Conservation (phyloP, 2,113 vertebrate genomes). For the Neodon shergylaensis region DNA sequence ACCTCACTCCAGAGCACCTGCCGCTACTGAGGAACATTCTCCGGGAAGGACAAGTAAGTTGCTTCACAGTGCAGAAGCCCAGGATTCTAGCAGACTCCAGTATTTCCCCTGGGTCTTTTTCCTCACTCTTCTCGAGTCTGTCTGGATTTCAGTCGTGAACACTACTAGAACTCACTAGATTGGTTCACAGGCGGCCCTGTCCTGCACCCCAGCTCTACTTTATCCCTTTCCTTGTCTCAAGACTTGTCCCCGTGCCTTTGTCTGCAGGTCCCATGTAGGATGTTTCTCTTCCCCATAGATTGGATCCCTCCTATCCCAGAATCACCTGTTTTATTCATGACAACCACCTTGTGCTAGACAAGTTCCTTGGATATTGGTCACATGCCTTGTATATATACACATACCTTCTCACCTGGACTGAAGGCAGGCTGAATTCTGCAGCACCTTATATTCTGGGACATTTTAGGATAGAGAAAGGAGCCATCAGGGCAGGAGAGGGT, state of each 20-base stretch:
- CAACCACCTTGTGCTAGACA: rapidly evolving
- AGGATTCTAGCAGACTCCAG: rapidly evolving
- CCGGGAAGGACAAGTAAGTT: constrained; percentile 90
- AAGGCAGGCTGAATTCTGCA: background rate
- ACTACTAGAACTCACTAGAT: background rate
- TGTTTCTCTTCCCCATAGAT: background rate
- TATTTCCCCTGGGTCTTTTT: background rate
- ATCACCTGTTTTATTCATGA: background rate
- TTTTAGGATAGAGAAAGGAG: background rate
- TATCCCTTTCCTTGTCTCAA: background rate
- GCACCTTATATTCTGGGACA: background rate
- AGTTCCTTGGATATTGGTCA: background rate
- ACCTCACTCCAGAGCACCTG: constrained; percentile 91
- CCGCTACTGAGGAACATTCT: constrained; percentile 91
- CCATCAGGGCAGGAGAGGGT: background rate
- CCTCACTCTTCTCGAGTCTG: background rate
- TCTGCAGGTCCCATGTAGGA: background rate
- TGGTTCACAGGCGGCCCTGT: background rate
- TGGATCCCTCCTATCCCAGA: background rate
- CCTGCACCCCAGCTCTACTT: no score
- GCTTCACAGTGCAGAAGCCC: rapidly evolving
- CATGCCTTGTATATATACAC: rapidly evolving
- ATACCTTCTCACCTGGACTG: background rate
- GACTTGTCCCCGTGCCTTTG: background rate
- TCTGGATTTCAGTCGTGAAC: background rate